These are phyloP conservation scores for Strix uralensis DNA, from an alignment of 2,113 vertebrate genomes.

Conservation along the genomic window DNA sequence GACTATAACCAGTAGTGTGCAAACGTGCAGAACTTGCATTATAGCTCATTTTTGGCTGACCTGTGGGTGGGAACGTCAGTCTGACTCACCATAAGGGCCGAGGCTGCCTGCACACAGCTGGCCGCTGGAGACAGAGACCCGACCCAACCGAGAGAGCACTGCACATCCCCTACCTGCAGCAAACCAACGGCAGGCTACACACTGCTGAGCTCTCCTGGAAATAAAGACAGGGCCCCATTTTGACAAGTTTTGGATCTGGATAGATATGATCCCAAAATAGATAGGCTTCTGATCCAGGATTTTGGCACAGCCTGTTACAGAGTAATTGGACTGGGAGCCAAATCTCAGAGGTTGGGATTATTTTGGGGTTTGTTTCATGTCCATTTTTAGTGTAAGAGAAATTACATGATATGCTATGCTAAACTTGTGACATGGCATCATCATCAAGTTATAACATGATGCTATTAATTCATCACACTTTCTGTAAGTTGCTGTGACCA, in stretches of 20 bases:
- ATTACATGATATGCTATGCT: background rate
- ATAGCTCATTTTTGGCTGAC: background rate
- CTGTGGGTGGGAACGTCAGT: background rate
- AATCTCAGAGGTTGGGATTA: background rate
- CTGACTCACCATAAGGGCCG: background rate
- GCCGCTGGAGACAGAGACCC: background rate
- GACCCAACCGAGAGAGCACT: background rate
- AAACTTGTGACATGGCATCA: background rate
- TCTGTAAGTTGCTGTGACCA: conserved; percentile 22
- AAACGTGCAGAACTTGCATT: background rate
- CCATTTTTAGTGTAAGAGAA: conserved; percentile 13
- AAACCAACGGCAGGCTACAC: fast-evolving
- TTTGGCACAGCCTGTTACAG: background rate
- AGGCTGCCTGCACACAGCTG: fast-evolving
- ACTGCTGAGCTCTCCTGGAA: background rate
- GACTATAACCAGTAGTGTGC: background rate
- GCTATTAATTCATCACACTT: conserved; percentile 18
- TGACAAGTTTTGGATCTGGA: background rate
- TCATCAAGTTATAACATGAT: background rate
- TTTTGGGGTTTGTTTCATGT: background rate
- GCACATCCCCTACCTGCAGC: background rate
- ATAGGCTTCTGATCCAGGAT: background rate
- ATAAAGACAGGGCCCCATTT: background rate
- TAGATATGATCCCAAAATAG: background rate
- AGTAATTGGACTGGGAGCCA: background rate